Evolutionary conservation across 2,888 invertebrate genomes (phyloP).

Genomic region (Aricia artaxerxes): DNA sequence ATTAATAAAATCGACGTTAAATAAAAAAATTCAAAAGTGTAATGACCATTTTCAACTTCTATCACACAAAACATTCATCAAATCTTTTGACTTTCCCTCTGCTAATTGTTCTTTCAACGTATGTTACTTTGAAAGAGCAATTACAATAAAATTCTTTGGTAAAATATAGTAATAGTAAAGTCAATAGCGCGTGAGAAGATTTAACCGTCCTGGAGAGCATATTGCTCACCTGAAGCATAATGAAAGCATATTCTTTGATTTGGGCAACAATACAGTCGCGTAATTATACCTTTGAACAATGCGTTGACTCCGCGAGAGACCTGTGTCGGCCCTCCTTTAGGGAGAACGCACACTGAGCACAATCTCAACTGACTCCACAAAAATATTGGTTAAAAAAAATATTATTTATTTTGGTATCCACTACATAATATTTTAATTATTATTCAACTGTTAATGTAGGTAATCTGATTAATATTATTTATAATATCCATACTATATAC

Average conservation of each 20-base stretch:
- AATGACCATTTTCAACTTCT: too few relatives aligned
- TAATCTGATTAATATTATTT: too few relatives aligned
- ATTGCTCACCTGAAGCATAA: slow-evolving; percentile 75
- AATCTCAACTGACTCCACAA: not conserved
- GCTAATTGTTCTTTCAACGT: not conserved
- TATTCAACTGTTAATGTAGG: too few relatives aligned
- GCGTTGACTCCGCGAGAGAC: slow-evolving; percentile 49
- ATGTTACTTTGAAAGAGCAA: not conserved
- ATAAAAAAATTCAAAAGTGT: too few relatives aligned
- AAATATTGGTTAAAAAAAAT: too few relatives aligned
- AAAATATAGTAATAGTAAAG: slow-evolving; percentile 29
- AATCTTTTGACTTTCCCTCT: not conserved
- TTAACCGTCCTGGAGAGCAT: slow-evolving; percentile 75
- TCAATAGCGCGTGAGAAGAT: slow-evolving; percentile 73
- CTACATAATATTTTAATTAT: too few relatives aligned
- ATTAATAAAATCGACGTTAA: too few relatives aligned
- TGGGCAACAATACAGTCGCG: slow-evolving; percentile 69
- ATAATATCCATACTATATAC: too few relatives aligned
- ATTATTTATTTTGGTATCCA: too few relatives aligned
- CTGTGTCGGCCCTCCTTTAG: slow-evolving; percentile 12
- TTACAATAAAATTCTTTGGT: slow-evolving; percentile 4
- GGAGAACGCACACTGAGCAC: slow-evolving; percentile 39
- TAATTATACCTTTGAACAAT: slow-evolving; percentile 78
- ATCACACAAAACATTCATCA: not conserved
- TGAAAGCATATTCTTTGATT: slow-evolving; percentile 78